Evolutionary conservation across 2,888 invertebrate species (phyloP).

Genomic region (Epinotia demarniana): DNA sequence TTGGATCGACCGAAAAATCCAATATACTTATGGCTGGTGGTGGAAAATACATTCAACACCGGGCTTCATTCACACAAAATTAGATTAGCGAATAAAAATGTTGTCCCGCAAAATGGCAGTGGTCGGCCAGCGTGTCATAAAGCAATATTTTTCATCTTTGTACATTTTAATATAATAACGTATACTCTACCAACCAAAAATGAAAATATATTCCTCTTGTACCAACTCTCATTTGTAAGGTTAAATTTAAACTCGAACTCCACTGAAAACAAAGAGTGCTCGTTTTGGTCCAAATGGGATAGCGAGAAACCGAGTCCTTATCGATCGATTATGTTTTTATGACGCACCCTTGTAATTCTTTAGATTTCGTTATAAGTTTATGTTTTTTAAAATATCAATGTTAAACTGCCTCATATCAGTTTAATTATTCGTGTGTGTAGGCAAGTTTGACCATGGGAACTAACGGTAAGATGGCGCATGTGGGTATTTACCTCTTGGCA

Average conservation of each 20-base stretch:
- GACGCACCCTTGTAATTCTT: constrained; percentile 19
- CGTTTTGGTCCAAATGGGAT: constrained; percentile 18
- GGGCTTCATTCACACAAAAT: constrained; percentile 5
- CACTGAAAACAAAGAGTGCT: background rate
- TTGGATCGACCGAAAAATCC: constrained; percentile 22
- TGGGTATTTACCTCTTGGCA: background rate
- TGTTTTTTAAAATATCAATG: background rate
- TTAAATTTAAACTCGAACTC: background rate
- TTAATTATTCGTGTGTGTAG: background rate
- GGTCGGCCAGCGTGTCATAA: background rate
- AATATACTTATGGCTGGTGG: background rate
- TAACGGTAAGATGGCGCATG: constrained; percentile 48
- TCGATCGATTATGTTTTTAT: constrained; percentile 31
- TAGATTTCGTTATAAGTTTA: background rate
- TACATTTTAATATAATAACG: background rate
- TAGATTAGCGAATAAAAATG: constrained; percentile 14
- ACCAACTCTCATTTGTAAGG: background rate
- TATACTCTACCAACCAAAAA: background rate
- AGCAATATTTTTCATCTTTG: background rate
- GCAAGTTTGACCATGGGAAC: constrained; percentile 26
- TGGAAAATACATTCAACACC: background rate
- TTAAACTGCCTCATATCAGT: background rate
- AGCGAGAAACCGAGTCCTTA: constrained; percentile 19
- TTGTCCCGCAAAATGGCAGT: constrained; percentile 2
- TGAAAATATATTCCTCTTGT: background rate